Conservation (phyloP, 2,113 vertebrate species). For the Lanius collurio region DNA sequence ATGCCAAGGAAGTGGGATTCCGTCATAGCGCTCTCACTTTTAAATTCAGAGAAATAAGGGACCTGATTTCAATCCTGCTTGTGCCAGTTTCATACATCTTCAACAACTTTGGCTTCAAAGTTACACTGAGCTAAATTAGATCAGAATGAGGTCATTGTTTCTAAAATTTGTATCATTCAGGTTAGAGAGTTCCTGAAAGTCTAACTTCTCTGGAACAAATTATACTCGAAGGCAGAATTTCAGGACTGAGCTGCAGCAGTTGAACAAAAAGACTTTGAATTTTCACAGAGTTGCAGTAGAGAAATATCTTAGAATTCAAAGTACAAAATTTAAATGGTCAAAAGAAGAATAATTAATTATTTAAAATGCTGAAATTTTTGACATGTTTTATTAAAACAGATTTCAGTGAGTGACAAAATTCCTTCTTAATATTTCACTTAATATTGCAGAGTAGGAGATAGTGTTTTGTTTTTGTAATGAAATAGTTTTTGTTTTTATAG, state of each 20-base stretch:
- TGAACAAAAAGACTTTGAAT: background rate
- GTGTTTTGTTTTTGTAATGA: background rate
- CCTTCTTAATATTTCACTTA: background rate
- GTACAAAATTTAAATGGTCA: background rate
- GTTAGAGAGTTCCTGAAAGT: constrained; percentile 51
- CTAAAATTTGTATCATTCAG: constrained; percentile 45
- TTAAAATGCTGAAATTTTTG: background rate
- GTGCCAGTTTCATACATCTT: constrained; percentile 3
- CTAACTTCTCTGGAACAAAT: background rate
- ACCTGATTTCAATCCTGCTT: constrained; percentile 6
- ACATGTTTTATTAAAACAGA: background rate
- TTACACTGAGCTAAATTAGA: constrained; percentile 6
- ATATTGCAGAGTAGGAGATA: background rate
- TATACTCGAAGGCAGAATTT: constrained; percentile 23
- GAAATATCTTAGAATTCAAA: background rate
- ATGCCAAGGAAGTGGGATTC: background rate
- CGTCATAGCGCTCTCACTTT: background rate
- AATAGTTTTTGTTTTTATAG: background rate
- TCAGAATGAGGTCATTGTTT: constrained; percentile 36
- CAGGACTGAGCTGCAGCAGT: background rate
- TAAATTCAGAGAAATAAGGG: background rate
- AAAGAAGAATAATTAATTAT: background rate
- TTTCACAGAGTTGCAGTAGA: background rate
- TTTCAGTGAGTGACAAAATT: background rate
- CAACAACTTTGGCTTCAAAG: constrained; percentile 1